Conservation (phyloP, 2,888 invertebrate species). For the Drosophila mercatorum region DNA sequence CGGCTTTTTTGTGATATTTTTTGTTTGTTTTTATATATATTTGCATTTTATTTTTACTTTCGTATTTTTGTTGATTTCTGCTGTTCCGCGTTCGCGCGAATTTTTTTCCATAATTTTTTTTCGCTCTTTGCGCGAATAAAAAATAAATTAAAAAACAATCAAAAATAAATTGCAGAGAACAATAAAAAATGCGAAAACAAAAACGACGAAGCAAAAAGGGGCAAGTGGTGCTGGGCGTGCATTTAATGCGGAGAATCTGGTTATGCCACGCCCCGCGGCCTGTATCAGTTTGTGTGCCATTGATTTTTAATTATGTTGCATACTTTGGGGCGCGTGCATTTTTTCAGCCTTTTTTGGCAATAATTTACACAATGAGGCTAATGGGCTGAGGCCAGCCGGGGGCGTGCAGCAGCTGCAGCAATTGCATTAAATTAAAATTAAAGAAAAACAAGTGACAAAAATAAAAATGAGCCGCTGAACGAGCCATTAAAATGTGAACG, state of each 20-base stretch:
- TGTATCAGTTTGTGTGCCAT: conserved; percentile 81
- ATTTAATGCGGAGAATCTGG: conserved; percentile 72
- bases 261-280: conserved; percentile 48
- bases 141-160: conserved; percentile 79
- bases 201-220: conserved; percentile 39
- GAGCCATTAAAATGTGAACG: conserved; percentile 55
- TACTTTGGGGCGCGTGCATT: conserved; percentile 64
- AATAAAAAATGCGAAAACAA: conserved; percentile 48
- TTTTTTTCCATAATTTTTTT: conserved; percentile 56
- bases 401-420: conserved; percentile 13
- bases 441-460: conserved; percentile 76
- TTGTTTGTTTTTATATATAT: conserved; percentile 21
- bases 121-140: conserved; percentile 68
- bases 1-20: conserved; percentile 29
- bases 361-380: conserved; percentile 70
- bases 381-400: not conserved
- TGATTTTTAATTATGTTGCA: conserved; percentile 83
- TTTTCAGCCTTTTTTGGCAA: conserved; percentile 64
- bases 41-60: conserved; percentile 25
- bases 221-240: conserved; percentile 27
- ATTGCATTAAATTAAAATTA: conserved; percentile 70
- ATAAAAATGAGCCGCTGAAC: conserved; percentile 55
- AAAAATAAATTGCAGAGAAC: conserved; percentile 72
- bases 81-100: conserved; percentile 50
- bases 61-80: conserved; percentile 60